Percentiles rank a stretch among this genome's conserved stretches.
These are phyloP conservation scores for Cyanoderma ruficeps DNA, from an alignment of 2,113 vertebrate genomes.

Conservation along the genomic window DNA sequence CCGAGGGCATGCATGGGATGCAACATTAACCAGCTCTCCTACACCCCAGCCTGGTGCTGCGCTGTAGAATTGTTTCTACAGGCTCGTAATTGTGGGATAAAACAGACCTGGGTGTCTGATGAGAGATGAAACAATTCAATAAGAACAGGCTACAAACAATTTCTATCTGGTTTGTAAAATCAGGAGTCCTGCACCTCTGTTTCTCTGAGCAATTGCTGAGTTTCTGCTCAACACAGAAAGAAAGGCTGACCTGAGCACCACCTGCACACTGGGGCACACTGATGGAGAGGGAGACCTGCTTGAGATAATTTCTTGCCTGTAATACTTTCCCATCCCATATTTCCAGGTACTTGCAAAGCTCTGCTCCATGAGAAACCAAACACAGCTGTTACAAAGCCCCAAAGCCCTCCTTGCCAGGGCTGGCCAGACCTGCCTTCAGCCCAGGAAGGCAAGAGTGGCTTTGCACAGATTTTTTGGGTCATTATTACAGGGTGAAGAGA, in stretches of 20 bases:
- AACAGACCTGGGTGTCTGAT: neutral
- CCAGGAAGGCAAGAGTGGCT: neutral
- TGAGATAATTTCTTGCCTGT: neutral
- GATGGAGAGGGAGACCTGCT: neutral
- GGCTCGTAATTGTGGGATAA: accelerated
- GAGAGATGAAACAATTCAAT: neutral
- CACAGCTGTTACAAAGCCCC: neutral
- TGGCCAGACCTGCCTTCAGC: neutral
- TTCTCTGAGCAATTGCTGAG: neutral
- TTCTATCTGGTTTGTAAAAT: neutral
- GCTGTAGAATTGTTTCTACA: neutral
- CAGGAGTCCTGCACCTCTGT: neutral
- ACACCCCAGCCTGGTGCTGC: accelerated
- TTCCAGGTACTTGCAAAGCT: neutral
- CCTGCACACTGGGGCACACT: accelerated
- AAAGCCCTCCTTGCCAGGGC: neutral
- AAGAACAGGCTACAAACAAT: neutral
- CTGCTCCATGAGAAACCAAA: neutral
- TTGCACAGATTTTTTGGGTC: neutral
- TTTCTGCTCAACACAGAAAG: neutral
- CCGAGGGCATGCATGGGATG: neutral
- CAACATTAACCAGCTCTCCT: neutral
- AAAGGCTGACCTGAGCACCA: neutral
- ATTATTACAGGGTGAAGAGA: neutral
- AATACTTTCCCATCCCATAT: neutral